A percentile compares a stretch with the other conserved stretches of the same genome.
phyloP scores from a whole-genome alignment of 2,888 invertebrate genomes.

The Tryphoninae sp. region DNA sequence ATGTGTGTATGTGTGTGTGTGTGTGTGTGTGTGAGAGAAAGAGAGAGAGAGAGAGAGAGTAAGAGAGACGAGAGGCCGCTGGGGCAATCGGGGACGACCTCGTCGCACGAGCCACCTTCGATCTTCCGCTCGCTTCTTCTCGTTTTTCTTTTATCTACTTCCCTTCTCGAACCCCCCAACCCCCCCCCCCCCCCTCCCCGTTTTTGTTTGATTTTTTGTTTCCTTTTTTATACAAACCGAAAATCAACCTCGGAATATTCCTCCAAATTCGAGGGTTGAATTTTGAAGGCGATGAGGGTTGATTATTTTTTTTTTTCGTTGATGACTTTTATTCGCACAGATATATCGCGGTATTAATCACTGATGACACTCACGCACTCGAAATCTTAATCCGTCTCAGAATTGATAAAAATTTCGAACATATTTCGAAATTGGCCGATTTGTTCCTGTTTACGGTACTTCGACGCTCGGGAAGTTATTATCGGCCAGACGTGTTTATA shows the following conservation, averaged over 20 bases:
- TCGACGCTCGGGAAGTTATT: too few relatives aligned
- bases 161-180: neutral
- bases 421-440: too few relatives aligned
- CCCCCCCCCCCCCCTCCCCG: too few relatives aligned
- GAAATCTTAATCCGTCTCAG: neutral
- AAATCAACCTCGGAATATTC: neutral
- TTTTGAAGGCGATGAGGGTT: neutral
- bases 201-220: neutral
- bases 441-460: too few relatives aligned
- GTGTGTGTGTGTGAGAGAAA: neutral
- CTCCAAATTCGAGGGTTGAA: neutral
- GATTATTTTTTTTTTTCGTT: neutral
- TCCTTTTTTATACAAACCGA: neutral
- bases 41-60: neutral
- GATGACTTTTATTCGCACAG: neutral
- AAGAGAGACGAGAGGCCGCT: neutral
- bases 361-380: constrained; percentile 43
- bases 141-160: neutral
- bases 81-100: constrained; percentile 27
- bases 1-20: neutral
- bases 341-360: constrained; percentile 23
- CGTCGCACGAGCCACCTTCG: constrained; percentile 21
- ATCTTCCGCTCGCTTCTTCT: neutral
- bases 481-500: too few relatives aligned
- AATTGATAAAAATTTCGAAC: too few relatives aligned